Percentiles rank a stretch among this genome's conserved stretches.
These are phyloP conservation scores for Disparrhopalites patrizii DNA, from an alignment of 2,888 invertebrate genomes.

Conservation along the genomic window DNA sequence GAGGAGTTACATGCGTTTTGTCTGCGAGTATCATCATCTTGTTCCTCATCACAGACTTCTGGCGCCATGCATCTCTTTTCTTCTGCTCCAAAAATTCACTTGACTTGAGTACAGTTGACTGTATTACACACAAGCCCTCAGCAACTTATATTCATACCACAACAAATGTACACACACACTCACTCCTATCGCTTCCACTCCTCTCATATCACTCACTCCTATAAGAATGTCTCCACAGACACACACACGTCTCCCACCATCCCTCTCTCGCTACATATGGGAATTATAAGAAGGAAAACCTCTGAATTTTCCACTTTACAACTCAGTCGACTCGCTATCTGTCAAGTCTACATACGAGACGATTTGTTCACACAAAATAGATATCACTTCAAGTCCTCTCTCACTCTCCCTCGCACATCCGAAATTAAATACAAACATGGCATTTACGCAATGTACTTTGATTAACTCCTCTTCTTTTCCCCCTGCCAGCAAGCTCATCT, in stretches of 20 bases:
- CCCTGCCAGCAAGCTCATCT: no score
- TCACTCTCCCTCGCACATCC: not conserved
- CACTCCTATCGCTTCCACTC: no score
- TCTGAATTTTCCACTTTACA: constrained; percentile 3
- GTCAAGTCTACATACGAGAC: constrained; percentile 1
- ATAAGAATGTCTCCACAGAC: no score
- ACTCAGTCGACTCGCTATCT: constrained; percentile 3
- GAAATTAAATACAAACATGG: constrained; percentile 6
- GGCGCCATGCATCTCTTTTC: constrained; percentile 44
- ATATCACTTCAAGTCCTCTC: not conserved
- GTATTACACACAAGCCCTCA: constrained; percentile 9
- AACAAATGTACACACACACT: no score
- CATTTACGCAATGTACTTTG: constrained; percentile 8
- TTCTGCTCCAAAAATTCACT: constrained; percentile 40
- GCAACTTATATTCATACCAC: no score
- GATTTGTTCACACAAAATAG: constrained; percentile 7
- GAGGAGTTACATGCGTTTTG: constrained; percentile 23
- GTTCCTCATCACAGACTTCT: constrained; percentile 45
- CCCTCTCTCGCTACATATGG: not conserved
- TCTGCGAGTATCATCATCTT: constrained; percentile 40
- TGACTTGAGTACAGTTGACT: constrained; percentile 28
- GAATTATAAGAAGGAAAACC: not conserved
- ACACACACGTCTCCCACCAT: not conserved
- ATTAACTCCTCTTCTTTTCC: not conserved
- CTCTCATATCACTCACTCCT: no score